Conservation (phyloP, 2,888 invertebrate genomes). For the Serrognathus titanus region DNA sequence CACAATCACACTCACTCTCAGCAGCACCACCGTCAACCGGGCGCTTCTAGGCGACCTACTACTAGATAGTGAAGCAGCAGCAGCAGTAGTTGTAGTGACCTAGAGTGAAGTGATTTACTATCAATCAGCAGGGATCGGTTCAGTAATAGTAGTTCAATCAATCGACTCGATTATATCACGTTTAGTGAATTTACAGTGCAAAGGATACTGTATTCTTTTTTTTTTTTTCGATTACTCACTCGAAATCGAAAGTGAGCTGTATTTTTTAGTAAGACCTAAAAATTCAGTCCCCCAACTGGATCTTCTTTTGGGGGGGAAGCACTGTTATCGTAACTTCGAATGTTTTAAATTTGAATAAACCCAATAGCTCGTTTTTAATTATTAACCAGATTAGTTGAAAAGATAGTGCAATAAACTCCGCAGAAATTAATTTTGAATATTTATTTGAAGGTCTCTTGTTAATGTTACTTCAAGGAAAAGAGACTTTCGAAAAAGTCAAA, state of each 20-base stretch:
- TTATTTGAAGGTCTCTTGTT: too few relatives aligned
- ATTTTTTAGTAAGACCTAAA: constrained; percentile 15
- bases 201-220: neutral
- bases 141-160: constrained; percentile 18
- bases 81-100: neutral
- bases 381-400: too few relatives aligned
- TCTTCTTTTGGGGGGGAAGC: too few relatives aligned
- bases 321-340: too few relatives aligned
- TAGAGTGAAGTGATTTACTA: constrained; percentile 3
- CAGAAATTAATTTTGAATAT: too few relatives aligned
- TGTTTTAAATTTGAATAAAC: too few relatives aligned
- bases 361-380: too few relatives aligned
- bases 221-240: neutral
- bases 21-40: constrained; percentile 14
- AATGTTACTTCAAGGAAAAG: too few relatives aligned
- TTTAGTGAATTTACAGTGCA: constrained; percentile 2
- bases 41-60: constrained; percentile 10
- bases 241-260: constrained; percentile 27
- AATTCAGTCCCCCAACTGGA: too few relatives aligned
- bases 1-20: constrained; percentile 25
- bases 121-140: constrained; percentile 25
- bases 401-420: too few relatives aligned
- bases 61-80: constrained; percentile 5
- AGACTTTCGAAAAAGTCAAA: too few relatives aligned
- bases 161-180: constrained; percentile 21